Percentiles rank a stretch among this genome's conserved stretches.
Evolutionary conservation across 2,888 invertebrate genomes (phyloP).

Genomic region (Drosophila mettleri): DNA sequence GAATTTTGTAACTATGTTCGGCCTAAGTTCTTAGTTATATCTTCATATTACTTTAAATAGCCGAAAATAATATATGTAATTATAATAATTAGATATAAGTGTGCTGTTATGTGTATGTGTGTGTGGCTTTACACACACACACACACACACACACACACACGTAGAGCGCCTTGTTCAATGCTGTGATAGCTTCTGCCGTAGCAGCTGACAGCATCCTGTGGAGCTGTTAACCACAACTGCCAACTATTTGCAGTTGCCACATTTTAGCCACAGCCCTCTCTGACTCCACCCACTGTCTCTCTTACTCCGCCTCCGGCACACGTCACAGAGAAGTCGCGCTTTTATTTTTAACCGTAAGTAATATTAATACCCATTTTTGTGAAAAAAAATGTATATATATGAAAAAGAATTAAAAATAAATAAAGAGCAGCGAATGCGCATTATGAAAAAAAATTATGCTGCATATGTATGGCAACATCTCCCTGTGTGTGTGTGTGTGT

Average conservation of each 20-base stretch:
- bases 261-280: constrained; percentile 29
- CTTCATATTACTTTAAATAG: not conserved
- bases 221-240: constrained; percentile 33
- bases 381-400: constrained; percentile 26
- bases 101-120: not conserved
- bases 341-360: constrained; percentile 79
- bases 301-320: constrained; percentile 11
- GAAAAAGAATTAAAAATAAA: constrained; percentile 10
- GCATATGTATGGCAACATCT: constrained; percentile 11
- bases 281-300: not conserved
- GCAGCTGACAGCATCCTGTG: constrained; percentile 48
- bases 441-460: constrained; percentile 52
- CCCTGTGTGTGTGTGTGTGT: constrained; percentile 41
- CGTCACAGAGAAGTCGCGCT: constrained; percentile 65
- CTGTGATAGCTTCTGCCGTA: constrained; percentile 32
- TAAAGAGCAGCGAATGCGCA: constrained; percentile 33
- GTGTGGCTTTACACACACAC: constrained; percentile 3
- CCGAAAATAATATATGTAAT: not conserved
- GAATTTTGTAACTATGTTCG: too few species aligned
- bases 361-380: constrained; percentile 77
- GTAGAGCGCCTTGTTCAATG: constrained; percentile 4
- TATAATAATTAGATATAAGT: not conserved
- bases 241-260: constrained; percentile 38
- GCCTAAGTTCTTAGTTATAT: not conserved
- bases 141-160: not conserved